phyloP scores from a whole-genome alignment of 2,797 vertebrate species.

The Molossus alvarezi region DNA sequence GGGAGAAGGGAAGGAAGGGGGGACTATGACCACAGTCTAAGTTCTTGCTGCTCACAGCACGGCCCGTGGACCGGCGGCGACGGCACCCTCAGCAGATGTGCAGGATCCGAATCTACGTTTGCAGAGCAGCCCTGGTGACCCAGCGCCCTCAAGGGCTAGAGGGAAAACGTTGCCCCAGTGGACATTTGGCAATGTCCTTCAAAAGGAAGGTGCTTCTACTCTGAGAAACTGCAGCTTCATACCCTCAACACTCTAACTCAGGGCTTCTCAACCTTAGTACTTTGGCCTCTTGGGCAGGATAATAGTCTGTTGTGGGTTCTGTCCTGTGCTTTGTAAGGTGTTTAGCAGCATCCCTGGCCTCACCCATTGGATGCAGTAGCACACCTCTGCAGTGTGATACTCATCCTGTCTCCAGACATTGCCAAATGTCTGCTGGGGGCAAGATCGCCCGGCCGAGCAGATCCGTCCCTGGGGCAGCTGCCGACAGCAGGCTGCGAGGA shows the following conservation, averaged over 20 bases:
- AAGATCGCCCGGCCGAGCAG: rapidly evolving
- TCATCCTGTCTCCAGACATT: background rate
- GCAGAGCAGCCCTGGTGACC: background rate
- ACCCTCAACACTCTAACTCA: background rate
- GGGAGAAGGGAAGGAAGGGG: background rate
- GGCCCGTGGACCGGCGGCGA: rapidly evolving
- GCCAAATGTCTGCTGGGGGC: background rate
- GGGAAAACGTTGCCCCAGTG: no score
- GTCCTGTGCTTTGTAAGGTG: rapidly evolving
- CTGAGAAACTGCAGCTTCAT: background rate
- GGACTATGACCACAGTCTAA: background rate
- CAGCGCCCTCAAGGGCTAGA: background rate
- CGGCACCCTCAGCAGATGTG: rapidly evolving
- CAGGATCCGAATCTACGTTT: background rate
- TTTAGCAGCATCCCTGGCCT: background rate
- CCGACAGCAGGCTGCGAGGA: background rate
- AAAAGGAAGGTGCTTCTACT: background rate
- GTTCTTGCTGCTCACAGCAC: background rate
- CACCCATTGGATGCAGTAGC: no score
- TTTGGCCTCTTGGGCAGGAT: background rate
- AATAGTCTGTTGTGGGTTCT: background rate
- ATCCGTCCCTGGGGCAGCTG: background rate
- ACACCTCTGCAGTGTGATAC: background rate
- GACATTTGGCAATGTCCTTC: background rate
- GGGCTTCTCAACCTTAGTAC: background rate